Percentiles rank a stretch among this genome's conserved stretches.
These are phyloP conservation scores for Notodromas monacha DNA, from an alignment of 2,888 invertebrate species.

Conservation along the genomic window DNA sequence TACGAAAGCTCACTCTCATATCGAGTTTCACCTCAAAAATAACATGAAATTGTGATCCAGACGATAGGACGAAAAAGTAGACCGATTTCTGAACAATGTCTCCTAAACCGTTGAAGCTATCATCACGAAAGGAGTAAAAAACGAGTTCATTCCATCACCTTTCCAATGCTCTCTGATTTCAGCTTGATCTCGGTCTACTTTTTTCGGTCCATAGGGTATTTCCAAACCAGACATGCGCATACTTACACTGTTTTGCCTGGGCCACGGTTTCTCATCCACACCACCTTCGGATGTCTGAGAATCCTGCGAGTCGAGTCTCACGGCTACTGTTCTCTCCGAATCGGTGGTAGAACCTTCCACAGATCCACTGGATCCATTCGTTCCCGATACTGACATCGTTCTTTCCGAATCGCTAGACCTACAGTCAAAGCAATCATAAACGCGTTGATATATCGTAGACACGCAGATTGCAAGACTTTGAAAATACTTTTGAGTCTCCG, in stretches of 20 bases:
- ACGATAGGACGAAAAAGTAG: neutral
- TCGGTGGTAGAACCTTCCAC: constrained; percentile 30
- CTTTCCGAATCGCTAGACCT: constrained; percentile 22
- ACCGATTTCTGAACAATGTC: too few relatives aligned
- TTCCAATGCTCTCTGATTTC: too few relatives aligned
- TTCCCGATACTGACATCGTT: constrained; percentile 15
- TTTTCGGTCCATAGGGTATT: too few relatives aligned
- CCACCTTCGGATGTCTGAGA: constrained; percentile 32
- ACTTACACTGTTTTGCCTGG: constrained; percentile 20
- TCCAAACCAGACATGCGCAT: neutral
- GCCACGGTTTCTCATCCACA: constrained; percentile 15
- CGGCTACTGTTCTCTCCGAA: constrained; percentile 42
- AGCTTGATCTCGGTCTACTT: too few relatives aligned
- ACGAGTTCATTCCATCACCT: too few relatives aligned
- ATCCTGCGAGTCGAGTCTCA: constrained; percentile 45
- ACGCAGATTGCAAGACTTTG: too few relatives aligned
- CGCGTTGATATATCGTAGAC: too few relatives aligned
- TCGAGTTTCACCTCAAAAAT: neutral
- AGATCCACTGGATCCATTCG: constrained; percentile 32
- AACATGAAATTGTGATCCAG: neutral
- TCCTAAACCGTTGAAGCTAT: too few relatives aligned
- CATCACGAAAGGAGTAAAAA: too few relatives aligned
- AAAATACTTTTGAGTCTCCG: too few relatives aligned
- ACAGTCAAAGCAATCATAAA: too few relatives aligned
- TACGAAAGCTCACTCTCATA: neutral